Base-by-base conservation (phyloP, 2,113 vertebrate genomes). In the Corythaixoides concolor region DNA sequence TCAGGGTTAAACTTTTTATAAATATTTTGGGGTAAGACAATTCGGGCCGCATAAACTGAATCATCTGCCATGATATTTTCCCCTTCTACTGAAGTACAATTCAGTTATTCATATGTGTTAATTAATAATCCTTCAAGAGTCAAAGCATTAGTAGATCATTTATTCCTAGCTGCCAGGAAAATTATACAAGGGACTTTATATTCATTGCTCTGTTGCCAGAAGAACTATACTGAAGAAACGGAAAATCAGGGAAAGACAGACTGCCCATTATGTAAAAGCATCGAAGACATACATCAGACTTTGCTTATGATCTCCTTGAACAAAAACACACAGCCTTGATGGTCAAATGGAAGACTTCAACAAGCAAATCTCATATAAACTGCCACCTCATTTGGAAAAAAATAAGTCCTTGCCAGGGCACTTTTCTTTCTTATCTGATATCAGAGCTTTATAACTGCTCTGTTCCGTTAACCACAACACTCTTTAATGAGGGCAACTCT, bases 361-460 rank as follows among this genome's bases (percentile, higher is more conserved):
- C 56, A 89, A 83, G 90, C 47, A 93, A 59, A 75, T 66, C 26
- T 77, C 72, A 52, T 55, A 80, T 30, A 67, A 93, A 86, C 47
- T 64, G 56, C 52, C 73, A 77, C 60, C 21, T 75, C 22, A 7
- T 81, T 58, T 90, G 69, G 63, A 45, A 58, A 88, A 69, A 87
- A 90, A 7, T 1, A 53, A 92, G 50, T 67, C 39, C 35, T 67
- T 90, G 39, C 55, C 43, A 74, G 30, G 30, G 39, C 33, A 81
- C 37, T 94, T 80, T 84, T 96, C 89, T 81, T 90, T 94, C 90
- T 93, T 94, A 90, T 92, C 90, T 87, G 76, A 88, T 88, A 83
- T 8, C 32, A 77, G 37, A 86, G 32, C 35, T 84, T 85, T 92
- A 15, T 35, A 82, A 91, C 41, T 59, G n/a, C 47, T 88, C 33